Base-by-base conservation (phyloP, 1,140 invertebrate genomes). In the Drosophila malerkotliana region DNA sequence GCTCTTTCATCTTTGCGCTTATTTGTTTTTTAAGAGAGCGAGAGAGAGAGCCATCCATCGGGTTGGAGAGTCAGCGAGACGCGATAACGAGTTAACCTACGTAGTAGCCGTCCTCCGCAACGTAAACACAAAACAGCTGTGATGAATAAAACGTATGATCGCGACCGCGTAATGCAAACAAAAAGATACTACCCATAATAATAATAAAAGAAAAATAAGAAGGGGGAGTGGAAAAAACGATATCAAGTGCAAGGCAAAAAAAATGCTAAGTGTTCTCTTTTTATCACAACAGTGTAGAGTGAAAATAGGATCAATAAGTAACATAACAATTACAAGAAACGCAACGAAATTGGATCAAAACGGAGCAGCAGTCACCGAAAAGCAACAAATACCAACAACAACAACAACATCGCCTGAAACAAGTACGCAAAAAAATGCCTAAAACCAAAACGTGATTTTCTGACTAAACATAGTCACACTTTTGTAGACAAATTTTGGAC, bases 51-150 rank as follows among this genome's bases (percentile, higher is more conserved):
- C 1, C 18, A 18, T 18, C 18, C 18, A 18, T 18, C 18, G 18
- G 18, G 18, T 18, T 24, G 32, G 14, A 5, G 5, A 34, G 10
- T 57, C 49, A 63, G 14, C 72, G 73, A 77, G 73, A 45, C 18
- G 34, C 47, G 34, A 51, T 57, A 76, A 48, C 51, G 57, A 61
- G 59, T 74, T 34, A 59, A 34, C 52, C 51, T 58, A 71, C 80
- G 79, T 82, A 82, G 73, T 24, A 51, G 26, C 26, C 6, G 41
- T 14, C 14, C 14, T 7, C 15, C 10, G 53, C 60, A 79, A 82
- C 79, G 76, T 88, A 87, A 87, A 87, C 79, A 87, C 48, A 76
- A 83, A 88, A 79, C 83, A 87, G 79, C 83, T 87, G 83, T 79
- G 75, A 4, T 6, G 6, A 68, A 47, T 10, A 21, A 67, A 85